Percentiles rank a stretch among this genome's conserved stretches.
These are phyloP conservation scores for Paracyclopina nana DNA, from an alignment of 1,140 invertebrate species.

Conservation along the genomic window DNA sequence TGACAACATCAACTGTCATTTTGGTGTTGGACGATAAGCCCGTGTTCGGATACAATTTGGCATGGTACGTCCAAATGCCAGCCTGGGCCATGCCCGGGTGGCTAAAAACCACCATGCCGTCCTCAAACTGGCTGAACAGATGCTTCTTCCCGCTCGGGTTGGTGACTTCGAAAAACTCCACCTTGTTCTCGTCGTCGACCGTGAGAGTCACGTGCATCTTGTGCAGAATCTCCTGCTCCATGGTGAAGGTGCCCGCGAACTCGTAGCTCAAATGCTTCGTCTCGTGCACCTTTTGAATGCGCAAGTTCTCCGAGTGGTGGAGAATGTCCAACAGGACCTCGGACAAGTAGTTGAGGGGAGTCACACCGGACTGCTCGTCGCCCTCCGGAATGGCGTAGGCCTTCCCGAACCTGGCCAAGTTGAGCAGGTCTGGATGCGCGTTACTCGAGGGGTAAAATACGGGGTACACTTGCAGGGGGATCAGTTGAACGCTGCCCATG, in stretches of 20 bases:
- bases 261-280: constrained; percentile 11
- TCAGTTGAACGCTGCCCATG: neutral
- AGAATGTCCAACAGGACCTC: constrained; percentile 14
- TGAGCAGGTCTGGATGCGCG: neutral
- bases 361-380: neutral
- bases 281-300: constrained; percentile 13
- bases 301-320: neutral
- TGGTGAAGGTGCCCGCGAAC: constrained; percentile 14
- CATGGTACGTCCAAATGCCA: constrained; percentile 16
- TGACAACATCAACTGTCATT: constrained; percentile 14
- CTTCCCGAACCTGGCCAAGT: neutral
- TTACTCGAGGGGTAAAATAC: constrained; percentile 10
- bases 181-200: constrained; percentile 11
- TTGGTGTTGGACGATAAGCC: neutral
- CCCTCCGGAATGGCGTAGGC: constrained; percentile 10
- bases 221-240: constrained; percentile 13
- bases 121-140: constrained; percentile 17
- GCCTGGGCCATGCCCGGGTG: neutral
- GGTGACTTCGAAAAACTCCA: constrained; percentile 16
- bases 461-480: neutral
- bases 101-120: constrained; percentile 11
- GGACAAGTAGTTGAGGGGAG: constrained; percentile 1
- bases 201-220: constrained; percentile 12
- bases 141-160: constrained; percentile 15
- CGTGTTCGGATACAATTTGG: constrained; percentile 13